Percentiles rank a stretch among this genome's conserved stretches.
Conservation (phyloP, 2,113 vertebrate species). For the Rhinolophus ferrumequinum region DNA sequence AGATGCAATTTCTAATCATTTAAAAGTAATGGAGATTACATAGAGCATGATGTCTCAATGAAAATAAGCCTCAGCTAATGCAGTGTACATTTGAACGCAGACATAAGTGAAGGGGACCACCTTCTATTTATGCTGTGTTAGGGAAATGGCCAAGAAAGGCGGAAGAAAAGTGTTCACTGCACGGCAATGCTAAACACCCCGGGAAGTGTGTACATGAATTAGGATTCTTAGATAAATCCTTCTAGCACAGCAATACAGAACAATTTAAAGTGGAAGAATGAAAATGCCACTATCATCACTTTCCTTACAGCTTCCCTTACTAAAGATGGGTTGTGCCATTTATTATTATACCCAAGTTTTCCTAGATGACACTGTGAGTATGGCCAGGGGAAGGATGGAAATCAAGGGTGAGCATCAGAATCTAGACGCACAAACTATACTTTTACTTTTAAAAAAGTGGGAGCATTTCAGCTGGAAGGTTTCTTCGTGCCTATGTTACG, state of each 20-base stretch:
- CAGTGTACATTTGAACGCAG: not conserved
- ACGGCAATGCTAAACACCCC: not conserved
- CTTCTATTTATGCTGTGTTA: not conserved
- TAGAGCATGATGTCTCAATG: not conserved
- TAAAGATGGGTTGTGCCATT: not conserved
- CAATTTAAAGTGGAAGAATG: conserved; percentile 31
- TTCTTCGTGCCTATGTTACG: not conserved
- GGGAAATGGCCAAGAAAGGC: not conserved
- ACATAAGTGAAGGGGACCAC: not conserved
- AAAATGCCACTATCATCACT: conserved; percentile 18
- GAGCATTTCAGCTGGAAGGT: not conserved
- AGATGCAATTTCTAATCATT: not conserved
- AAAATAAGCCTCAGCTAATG: not conserved
- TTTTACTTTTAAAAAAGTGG: not conserved
- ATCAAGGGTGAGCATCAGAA: not conserved
- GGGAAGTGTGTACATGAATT: not conserved
- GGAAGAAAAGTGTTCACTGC: not conserved
- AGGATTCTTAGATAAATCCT: not conserved
- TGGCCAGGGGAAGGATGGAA: not conserved
- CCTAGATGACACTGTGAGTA: not conserved
- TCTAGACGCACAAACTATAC: not conserved
- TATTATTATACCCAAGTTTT: not conserved
- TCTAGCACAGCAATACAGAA: not conserved
- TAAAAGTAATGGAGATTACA: not conserved
- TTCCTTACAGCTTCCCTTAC: not conserved